phyloP scores from a whole-genome alignment of 2,888 invertebrate species.

The Anarsia innoxiella region DNA sequence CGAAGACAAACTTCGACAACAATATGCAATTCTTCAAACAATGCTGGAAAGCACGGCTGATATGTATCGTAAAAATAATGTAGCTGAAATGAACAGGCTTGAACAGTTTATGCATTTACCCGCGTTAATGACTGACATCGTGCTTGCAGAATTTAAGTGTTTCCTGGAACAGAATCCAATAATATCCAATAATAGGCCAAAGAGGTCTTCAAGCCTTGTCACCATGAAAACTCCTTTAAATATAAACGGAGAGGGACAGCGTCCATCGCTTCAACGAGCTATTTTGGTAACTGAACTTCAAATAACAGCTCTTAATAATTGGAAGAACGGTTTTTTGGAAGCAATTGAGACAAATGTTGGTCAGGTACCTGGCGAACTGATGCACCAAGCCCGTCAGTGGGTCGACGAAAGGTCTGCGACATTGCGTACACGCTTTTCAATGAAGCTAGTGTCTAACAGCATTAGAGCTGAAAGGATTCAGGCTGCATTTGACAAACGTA shows the following conservation, averaged over 20 bases:
- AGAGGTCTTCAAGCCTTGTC: no score
- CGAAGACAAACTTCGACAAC: slow-evolving; percentile 38
- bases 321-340: slow-evolving; percentile 56
- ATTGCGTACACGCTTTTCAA: slow-evolving; percentile 43
- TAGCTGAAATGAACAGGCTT: slow-evolving; percentile 36
- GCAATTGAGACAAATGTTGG: slow-evolving; percentile 42
- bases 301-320: slow-evolving; percentile 41
- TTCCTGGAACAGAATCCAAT: slow-evolving; percentile 50
- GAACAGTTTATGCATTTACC: slow-evolving; percentile 47
- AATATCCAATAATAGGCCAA: no score
- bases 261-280: slow-evolving; percentile 29
- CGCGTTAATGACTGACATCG: slow-evolving; percentile 30
- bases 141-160: slow-evolving; percentile 47
- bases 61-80: slow-evolving; percentile 40
- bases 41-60: slow-evolving; percentile 38
- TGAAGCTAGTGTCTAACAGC: slow-evolving; percentile 49
- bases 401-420: slow-evolving; percentile 38
- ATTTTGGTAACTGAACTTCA: slow-evolving; percentile 47
- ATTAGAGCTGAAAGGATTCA: slow-evolving; percentile 47
- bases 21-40: slow-evolving; percentile 27
- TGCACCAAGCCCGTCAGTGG: slow-evolving; percentile 43
- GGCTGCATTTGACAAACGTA: slow-evolving; percentile 36
- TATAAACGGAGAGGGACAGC: neutral
- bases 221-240: slow-evolving; percentile 19
- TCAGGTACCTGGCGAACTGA: slow-evolving; percentile 40